A percentile compares a stretch with the other conserved stretches of the same genome.
Evolutionary conservation across 1,140 invertebrate genomes (phyloP).

Genomic region (Halictus rubicundus): DNA sequence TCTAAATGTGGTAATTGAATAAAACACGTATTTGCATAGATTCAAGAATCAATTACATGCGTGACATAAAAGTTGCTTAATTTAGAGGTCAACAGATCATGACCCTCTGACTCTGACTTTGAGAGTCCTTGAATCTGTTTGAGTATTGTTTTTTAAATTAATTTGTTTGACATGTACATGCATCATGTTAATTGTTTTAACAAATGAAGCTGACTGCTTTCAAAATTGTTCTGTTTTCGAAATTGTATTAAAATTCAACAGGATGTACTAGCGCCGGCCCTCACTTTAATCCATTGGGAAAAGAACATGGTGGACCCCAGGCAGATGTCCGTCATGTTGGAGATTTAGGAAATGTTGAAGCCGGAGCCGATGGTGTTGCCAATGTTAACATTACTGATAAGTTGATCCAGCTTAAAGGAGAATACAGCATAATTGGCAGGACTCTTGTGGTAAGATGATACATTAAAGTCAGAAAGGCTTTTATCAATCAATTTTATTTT

Average conservation of each 20-base stretch:
- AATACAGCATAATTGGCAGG: slow-evolving; percentile 92
- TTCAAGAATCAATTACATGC: not conserved
- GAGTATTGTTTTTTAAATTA: not conserved
- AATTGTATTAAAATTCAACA: slow-evolving; percentile 57
- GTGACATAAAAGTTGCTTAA: not conserved
- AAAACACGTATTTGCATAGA: not conserved
- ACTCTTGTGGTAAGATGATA: slow-evolving; percentile 87
- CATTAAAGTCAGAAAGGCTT: slow-evolving; percentile 16
- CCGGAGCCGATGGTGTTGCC: slow-evolving; percentile 86
- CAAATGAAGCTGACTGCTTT: not conserved
- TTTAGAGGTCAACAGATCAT: slow-evolving; percentile 16
- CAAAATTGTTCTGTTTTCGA: not conserved
- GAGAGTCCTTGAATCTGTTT: not conserved
- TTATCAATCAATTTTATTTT: not conserved
- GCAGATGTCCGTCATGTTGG: slow-evolving; percentile 91
- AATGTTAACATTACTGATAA: slow-evolving; percentile 89
- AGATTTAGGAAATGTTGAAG: slow-evolving; percentile 95
- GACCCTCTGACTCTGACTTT: not conserved
- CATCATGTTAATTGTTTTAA: not conserved
- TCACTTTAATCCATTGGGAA: slow-evolving; percentile 95
- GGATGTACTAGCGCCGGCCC: slow-evolving; percentile 97
- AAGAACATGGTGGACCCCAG: slow-evolving; percentile 92
- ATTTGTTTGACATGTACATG: not conserved
- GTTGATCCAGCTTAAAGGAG: slow-evolving; percentile 87
- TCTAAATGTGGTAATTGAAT: not conserved